These are phyloP conservation scores for Drosophila ironensis DNA, from an alignment of 1,140 invertebrate species.

Conservation along the genomic window DNA sequence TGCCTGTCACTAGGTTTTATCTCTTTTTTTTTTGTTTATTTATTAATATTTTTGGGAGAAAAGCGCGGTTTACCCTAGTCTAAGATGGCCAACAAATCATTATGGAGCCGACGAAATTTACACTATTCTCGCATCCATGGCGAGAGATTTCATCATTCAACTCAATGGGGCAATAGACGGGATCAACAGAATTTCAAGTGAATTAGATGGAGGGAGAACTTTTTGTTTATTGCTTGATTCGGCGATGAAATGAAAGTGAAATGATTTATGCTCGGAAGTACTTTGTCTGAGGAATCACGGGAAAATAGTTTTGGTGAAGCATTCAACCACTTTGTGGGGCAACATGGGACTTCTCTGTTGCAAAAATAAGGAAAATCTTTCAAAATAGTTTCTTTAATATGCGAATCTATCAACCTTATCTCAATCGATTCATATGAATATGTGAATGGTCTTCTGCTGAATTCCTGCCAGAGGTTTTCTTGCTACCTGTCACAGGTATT, in stretches of 20 bases:
- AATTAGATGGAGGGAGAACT: neutral
- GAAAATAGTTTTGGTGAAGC: neutral
- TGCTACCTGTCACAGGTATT: neutral
- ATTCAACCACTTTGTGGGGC: neutral
- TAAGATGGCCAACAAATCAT: slow-evolving; percentile 70
- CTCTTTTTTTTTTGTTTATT: slow-evolving; percentile 2
- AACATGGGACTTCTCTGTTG: too few species aligned
- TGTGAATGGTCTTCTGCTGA: neutral
- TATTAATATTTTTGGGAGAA: too few species aligned
- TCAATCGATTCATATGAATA: neutral
- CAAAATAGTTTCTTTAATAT: too few species aligned
- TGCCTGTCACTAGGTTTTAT: slow-evolving; percentile 56
- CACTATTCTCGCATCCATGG: slow-evolving; percentile 8
- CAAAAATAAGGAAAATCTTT: too few species aligned
- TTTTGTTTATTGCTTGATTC: slow-evolving; percentile 28
- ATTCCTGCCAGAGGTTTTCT: neutral
- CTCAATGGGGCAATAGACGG: slow-evolving; percentile 38
- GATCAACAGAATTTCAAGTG: slow-evolving; percentile 13
- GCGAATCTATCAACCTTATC: too few species aligned
- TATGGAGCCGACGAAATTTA: slow-evolving; percentile 44
- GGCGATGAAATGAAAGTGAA: slow-evolving; percentile 14
- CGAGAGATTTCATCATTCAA: slow-evolving; percentile 32
- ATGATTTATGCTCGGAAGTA: slow-evolving; percentile 1
- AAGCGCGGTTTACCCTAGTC: slow-evolving; percentile 24
- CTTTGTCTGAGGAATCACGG: too few species aligned